Conservation (phyloP, 2,113 vertebrate species). For the Benitochromis conjunctus region DNA sequence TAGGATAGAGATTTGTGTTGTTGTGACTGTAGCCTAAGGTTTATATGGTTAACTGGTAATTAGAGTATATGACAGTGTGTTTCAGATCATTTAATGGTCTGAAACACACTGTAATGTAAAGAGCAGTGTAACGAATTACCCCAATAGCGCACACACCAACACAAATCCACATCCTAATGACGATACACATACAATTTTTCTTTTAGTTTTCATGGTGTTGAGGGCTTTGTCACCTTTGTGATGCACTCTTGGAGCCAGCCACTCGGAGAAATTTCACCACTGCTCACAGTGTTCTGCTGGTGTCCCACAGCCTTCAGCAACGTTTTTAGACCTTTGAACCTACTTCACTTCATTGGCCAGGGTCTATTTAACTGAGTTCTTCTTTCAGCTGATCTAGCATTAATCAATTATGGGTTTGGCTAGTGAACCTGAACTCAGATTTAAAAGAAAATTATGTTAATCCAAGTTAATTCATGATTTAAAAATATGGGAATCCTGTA, state of each 20-base stretch:
- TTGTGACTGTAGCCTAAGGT: not conserved
- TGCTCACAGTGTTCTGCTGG: not conserved
- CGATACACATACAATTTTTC: not conserved
- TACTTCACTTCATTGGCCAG: not conserved
- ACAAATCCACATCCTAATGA: not conserved
- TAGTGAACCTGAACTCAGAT: not conserved
- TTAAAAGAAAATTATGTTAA: not conserved
- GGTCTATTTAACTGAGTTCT: not conserved
- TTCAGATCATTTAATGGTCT: not conserved
- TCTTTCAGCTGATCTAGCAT: not conserved
- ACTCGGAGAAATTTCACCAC: not conserved
- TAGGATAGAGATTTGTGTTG: not conserved
- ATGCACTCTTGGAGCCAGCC: not conserved
- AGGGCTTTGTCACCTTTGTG: not conserved
- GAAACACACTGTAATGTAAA: not conserved
- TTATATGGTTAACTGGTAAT: not conserved
- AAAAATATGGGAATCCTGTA: not conserved
- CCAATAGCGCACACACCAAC: not conserved
- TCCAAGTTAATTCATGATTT: not conserved
- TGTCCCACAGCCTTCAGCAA: not conserved
- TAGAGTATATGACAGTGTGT: not conserved
- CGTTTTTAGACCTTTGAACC: not conserved
- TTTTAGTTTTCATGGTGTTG: not conserved
- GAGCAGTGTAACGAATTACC: not conserved
- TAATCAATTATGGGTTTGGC: not conserved